Percentiles rank a stretch among this genome's conserved stretches.
Evolutionary conservation across 2,888 invertebrate species (phyloP).

Genomic region (Sinhomidia bicolor): DNA sequence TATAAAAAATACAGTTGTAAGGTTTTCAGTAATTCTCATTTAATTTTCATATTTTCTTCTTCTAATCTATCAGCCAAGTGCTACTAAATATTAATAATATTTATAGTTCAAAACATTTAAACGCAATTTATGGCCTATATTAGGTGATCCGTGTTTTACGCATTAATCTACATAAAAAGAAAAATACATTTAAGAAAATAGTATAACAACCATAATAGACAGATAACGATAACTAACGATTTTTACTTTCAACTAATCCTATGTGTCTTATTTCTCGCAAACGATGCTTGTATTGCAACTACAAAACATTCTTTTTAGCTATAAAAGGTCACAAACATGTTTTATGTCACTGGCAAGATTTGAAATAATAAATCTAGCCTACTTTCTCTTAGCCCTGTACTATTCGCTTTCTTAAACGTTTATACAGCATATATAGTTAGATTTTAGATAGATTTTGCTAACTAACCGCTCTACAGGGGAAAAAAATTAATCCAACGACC

Average conservation of each 20-base stretch:
- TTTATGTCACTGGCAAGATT: background rate
- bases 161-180: no score
- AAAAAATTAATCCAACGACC: no score
- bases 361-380: background rate
- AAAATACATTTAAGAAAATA: no score
- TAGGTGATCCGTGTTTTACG: no score
- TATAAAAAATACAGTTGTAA: background rate
- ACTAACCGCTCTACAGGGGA: no score
- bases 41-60: constrained; percentile 16
- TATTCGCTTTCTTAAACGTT: no score
- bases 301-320: background rate
- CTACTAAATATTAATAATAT: background rate
- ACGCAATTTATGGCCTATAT: background rate
- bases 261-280: background rate
- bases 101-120: constrained; percentile 7
- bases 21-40: background rate
- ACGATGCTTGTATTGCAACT: no score
- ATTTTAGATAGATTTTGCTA: no score
- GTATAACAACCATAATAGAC: no score
- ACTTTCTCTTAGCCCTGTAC: no score
- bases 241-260: background rate
- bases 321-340: background rate
- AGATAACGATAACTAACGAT: background rate
- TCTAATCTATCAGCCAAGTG: background rate
- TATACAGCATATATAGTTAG: no score